These are phyloP conservation scores for Alcedo atthis DNA, from an alignment of 2,797 vertebrate genomes.

Conservation along the genomic window DNA sequence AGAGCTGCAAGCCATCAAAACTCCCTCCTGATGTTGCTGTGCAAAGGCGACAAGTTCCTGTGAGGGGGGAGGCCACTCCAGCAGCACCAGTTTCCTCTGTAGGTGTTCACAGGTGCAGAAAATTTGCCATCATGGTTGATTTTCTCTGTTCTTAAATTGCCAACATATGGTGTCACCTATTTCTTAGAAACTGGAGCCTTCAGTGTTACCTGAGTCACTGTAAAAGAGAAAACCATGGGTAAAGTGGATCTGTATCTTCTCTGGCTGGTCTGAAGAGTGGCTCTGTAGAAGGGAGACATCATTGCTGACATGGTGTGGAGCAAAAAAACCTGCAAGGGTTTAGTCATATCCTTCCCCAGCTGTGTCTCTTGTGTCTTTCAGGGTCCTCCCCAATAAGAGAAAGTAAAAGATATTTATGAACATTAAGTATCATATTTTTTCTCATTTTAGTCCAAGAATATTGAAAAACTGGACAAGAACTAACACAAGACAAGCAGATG, in stretches of 20 bases:
- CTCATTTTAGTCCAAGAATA: background rate
- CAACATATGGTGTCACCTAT: background rate
- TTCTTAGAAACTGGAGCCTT: background rate
- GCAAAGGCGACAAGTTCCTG: background rate
- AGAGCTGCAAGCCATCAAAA: background rate
- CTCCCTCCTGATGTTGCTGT: background rate
- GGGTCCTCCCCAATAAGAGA: background rate
- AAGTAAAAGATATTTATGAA: background rate
- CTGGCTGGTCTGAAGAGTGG: background rate
- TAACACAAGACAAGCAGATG: background rate
- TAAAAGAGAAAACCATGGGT: background rate
- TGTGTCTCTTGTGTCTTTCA: background rate
- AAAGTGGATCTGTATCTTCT: background rate
- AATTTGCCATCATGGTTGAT: background rate
- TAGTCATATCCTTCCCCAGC: background rate
- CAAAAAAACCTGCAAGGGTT: rapidly evolving
- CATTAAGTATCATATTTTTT: background rate
- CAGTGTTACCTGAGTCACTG: background rate
- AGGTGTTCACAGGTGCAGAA: background rate
- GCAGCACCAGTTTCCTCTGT: background rate
- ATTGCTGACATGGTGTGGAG: background rate
- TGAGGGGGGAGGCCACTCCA: background rate
- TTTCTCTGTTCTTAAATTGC: background rate
- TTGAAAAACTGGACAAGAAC: background rate
- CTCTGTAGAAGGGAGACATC: background rate